These are phyloP conservation scores for Tragopan temminckii DNA, from an alignment of 2,797 vertebrate genomes.

Conservation along the genomic window DNA sequence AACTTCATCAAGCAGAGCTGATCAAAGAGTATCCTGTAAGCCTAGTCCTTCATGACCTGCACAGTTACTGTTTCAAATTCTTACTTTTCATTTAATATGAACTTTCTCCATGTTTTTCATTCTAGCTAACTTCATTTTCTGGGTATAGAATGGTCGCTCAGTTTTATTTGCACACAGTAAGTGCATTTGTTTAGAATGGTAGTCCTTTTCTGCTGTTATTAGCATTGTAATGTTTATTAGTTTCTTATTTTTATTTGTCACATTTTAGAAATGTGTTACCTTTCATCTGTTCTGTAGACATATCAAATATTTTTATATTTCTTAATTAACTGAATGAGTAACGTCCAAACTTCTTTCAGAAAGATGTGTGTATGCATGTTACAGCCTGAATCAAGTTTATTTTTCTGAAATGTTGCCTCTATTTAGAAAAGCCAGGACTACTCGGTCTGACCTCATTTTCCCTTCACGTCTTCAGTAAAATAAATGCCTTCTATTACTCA, in stretches of 20 bases:
- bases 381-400: neutral
- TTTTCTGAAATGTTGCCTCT: slow-evolving; percentile 59
- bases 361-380: neutral
- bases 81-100: neutral
- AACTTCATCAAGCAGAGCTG: neutral
- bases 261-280: neutral
- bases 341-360: neutral
- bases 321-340: neutral
- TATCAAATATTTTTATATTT: neutral
- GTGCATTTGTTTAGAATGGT: neutral
- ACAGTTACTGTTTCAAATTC: neutral
- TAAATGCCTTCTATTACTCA: slow-evolving; percentile 89
- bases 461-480: slow-evolving; percentile 91
- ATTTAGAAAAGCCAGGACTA: slow-evolving; percentile 80
- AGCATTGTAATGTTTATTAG: neutral
- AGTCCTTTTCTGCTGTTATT: neutral
- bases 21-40: neutral
- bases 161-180: slow-evolving; percentile 31
- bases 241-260: neutral
- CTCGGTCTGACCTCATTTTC: slow-evolving; percentile 83
- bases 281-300: neutral
- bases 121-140: slow-evolving; percentile 38
- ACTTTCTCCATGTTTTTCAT: slow-evolving; percentile 6
- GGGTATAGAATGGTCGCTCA: neutral
- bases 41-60: neutral